These are phyloP conservation scores for Cinclus cinclus DNA, from an alignment of 2,113 vertebrate species.

Conservation along the genomic window DNA sequence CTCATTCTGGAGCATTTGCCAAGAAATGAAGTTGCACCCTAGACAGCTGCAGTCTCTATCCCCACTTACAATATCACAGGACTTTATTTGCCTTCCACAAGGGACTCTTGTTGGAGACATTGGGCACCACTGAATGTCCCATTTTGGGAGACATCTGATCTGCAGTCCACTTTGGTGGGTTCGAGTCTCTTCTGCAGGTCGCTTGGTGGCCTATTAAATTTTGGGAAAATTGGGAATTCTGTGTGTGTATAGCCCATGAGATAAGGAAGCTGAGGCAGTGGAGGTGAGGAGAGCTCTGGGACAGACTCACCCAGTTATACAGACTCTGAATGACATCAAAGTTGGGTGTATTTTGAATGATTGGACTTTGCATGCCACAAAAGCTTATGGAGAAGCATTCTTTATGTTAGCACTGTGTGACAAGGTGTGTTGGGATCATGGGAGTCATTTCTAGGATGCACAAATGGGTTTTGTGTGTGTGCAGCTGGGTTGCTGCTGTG, in stretches of 20 bases:
- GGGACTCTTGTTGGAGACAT: background rate
- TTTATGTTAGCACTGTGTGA: background rate
- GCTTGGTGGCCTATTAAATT: background rate
- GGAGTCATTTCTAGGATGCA: background rate
- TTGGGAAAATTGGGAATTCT: background rate
- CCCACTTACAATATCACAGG: background rate
- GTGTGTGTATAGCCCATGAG: fast-evolving
- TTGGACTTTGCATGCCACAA: background rate
- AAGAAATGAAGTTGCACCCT: background rate
- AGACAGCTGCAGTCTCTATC: background rate
- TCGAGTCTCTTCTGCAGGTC: background rate
- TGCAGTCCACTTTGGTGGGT: background rate
- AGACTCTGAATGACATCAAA: background rate
- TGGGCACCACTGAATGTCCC: background rate
- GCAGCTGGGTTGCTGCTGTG: background rate
- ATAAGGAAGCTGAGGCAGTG: background rate
- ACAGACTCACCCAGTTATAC: too few relatives aligned
- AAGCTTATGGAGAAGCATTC: background rate
- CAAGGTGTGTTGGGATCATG: too few relatives aligned
- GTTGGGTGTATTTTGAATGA: background rate
- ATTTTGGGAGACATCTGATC: background rate
- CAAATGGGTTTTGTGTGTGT: background rate
- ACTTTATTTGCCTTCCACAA: background rate
- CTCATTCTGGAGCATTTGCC: background rate
- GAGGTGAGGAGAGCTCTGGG: background rate